Conservation (phyloP, 2,113 vertebrate species). For the Loxodonta africana region DNA sequence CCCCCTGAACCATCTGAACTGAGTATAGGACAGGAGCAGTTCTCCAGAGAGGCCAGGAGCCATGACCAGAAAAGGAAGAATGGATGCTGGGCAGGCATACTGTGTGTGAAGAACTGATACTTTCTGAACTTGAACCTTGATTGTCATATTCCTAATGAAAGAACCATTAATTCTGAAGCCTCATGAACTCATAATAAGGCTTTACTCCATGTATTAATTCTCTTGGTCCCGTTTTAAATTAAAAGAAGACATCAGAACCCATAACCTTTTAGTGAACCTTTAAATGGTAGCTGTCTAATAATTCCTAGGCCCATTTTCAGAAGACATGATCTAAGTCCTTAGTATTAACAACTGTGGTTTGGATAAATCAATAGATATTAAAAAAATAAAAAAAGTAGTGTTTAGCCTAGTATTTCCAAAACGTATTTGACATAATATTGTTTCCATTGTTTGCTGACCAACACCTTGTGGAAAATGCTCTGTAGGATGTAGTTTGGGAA, state of each 20-base stretch:
- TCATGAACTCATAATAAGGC: neutral
- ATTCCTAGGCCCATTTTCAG: neutral
- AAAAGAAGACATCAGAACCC: neutral
- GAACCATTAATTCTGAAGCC: neutral
- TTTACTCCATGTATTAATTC: neutral
- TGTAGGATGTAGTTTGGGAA: fast-evolving
- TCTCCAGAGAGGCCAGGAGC: neutral
- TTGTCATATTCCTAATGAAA: neutral
- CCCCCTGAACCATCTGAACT: neutral
- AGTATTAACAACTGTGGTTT: neutral
- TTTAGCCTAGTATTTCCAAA: neutral
- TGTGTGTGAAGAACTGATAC: fast-evolving
- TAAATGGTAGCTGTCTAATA: neutral
- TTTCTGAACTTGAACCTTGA: too few species aligned
- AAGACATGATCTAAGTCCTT: neutral
- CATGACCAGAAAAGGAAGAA: neutral
- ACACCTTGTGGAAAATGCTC: fast-evolving
- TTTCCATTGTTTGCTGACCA: neutral
- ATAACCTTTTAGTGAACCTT: neutral
- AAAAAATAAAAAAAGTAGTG: neutral
- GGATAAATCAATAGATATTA: neutral
- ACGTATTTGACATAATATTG: neutral
- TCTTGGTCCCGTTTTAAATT: neutral
- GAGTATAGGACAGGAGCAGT: neutral
- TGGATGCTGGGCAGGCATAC: fast-evolving